These are phyloP conservation scores for Lepidurus apus DNA, from an alignment of 1,140 invertebrate genomes.

Conservation along the genomic window DNA sequence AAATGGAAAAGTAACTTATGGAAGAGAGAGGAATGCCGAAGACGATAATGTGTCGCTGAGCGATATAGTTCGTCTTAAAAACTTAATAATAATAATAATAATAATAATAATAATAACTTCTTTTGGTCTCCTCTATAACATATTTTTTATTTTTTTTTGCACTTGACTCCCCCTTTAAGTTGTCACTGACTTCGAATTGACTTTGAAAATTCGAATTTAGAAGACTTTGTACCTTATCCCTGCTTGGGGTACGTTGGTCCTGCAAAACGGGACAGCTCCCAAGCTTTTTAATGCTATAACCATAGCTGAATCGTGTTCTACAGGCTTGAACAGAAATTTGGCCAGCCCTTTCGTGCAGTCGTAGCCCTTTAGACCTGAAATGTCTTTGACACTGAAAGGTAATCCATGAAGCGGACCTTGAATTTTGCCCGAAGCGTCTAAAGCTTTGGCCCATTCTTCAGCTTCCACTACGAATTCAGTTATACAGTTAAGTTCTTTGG, in stretches of 20 bases:
- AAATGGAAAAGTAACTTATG: too few relatives aligned
- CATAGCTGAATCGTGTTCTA: slow-evolving; percentile 40
- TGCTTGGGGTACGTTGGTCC: slow-evolving; percentile 49
- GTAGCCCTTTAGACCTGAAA: slow-evolving; percentile 45
- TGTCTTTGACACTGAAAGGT: slow-evolving; percentile 44
- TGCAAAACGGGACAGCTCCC: slow-evolving; percentile 47
- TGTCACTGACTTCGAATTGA: neutral
- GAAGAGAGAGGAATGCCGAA: too few relatives aligned
- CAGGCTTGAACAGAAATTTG: slow-evolving; percentile 43
- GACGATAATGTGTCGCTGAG: too few relatives aligned
- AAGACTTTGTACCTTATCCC: slow-evolving; percentile 31
- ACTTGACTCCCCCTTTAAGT: too few relatives aligned
- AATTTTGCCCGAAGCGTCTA: slow-evolving; percentile 40
- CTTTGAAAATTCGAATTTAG: neutral
- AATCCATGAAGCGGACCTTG: slow-evolving; percentile 43
- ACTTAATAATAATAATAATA: too few relatives aligned
- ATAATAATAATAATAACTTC: too few relatives aligned
- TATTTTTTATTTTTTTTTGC: too few relatives aligned
- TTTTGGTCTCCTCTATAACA: too few relatives aligned
- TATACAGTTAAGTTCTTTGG: slow-evolving; percentile 42
- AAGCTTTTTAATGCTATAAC: slow-evolving; percentile 39
- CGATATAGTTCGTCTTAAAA: too few relatives aligned
- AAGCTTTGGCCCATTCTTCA: slow-evolving; percentile 41
- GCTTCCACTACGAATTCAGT: slow-evolving; percentile 42
- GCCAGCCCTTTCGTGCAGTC: slow-evolving; percentile 47